Conservation (phyloP, 2,797 vertebrate species). For the Enteromius treurensis region DNA sequence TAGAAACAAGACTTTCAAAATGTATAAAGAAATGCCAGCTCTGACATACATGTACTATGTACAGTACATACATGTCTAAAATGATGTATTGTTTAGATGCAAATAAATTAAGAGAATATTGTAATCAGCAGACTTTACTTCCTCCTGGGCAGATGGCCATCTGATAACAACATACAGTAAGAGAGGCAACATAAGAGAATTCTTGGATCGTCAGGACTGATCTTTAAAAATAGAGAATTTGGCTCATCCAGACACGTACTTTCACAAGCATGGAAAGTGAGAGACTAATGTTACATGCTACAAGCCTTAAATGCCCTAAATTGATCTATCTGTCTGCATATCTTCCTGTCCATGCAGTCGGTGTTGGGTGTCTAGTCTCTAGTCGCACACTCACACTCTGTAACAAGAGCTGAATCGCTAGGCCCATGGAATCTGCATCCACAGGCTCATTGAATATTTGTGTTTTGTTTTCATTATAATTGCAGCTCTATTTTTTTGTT, state of each 20-base stretch:
- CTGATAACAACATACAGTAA: not conserved
- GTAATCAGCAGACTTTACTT: conserved; percentile 27
- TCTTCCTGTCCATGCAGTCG: not conserved
- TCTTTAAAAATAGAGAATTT: conserved; percentile 10
- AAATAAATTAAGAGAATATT: not conserved
- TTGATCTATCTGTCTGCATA: not conserved
- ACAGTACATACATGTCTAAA: not conserved
- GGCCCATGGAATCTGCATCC: not conserved
- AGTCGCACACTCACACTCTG: not conserved
- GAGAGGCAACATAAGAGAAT: not conserved
- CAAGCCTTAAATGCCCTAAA: not conserved
- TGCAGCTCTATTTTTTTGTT: not conserved
- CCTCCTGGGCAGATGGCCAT: conserved; percentile 37
- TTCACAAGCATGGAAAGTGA: not conserved
- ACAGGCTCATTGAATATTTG: not conserved
- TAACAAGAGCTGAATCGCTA: not conserved
- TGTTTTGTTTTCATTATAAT: not conserved
- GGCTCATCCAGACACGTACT: not conserved
- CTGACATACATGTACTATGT: not conserved
- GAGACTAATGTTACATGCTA: conserved; percentile 16
- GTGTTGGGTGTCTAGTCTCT: conserved; percentile 9
- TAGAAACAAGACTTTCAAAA: not conserved
- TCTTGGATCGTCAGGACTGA: not conserved
- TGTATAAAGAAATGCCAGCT: not conserved
- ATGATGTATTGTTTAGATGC: not conserved